Evolutionary conservation across 2,797 vertebrate genomes (phyloP), one percentile per base, ranked within the genome.

Genomic region (Columba guinea): DNA sequence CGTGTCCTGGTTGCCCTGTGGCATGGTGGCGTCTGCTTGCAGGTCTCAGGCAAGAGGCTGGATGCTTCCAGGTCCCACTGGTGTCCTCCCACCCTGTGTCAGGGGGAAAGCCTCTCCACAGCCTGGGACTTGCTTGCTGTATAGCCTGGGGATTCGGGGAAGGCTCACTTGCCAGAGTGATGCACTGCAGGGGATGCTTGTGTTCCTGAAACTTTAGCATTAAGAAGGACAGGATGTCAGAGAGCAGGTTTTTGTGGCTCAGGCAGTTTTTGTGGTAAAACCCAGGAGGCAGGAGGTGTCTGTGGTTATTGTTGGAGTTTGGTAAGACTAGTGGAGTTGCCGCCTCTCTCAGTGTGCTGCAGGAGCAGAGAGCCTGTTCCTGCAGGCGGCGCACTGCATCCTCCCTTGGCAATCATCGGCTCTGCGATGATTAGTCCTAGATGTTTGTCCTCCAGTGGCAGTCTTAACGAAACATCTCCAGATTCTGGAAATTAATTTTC

Each of bases 1-100:
- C 1, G 0, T 44, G 24, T 13, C n/a, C 39, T 0, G 0, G 6
- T 32, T 86, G 26, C 68, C 41, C 52, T 67, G 76, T 0, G 3
- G 14, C 24, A 23, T 13, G 22, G 24, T 8, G 1, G 5, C 11
- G 16, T 75, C 37, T 77, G 34, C 26, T 65, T 63, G 22, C 10
- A 5, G 1, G 0, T 52, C 46, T 55, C 3, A 0, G 41, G 21
- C 46, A 51, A 64, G 64, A 51, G 41, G 20, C 20, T 59, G 34
- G 24, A 28, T 4, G 6, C 24, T 55, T 30, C 5, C n/a, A 67
- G 39, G 19, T 9, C 30, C 44, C 49, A 16, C 58, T 21, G 28
- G 19, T 78, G 73, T 71, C 46, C 37, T 90, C 53, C 32, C 15
- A 37, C 30, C 11, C 23, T 0, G 0, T 28, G 15, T 21, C 10